A percentile compares a stretch with the other conserved stretches of the same genome.
Conservation (phyloP, 2,797 vertebrate genomes). For the Coilia nasus region DNA sequence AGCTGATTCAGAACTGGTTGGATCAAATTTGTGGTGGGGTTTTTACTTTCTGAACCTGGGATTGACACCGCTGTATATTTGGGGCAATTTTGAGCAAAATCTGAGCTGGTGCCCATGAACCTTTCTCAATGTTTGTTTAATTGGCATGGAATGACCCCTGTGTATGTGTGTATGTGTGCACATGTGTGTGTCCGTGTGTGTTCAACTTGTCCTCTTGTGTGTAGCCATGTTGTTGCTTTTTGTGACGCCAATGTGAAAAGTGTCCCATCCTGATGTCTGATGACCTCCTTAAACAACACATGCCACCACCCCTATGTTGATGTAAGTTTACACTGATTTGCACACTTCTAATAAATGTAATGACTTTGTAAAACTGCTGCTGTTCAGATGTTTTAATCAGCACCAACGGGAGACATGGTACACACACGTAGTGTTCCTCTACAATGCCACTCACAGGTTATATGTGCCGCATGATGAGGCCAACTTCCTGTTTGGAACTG, state of each 20-base stretch:
- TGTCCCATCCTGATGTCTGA: conserved; percentile 38
- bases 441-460: neutral
- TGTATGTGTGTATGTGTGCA: conserved; percentile 4
- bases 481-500: neutral
- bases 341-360: conserved; percentile 65
- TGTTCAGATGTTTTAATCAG: neutral
- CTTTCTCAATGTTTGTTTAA: neutral
- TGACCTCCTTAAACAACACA: conserved; percentile 22
- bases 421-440: too few relatives aligned
- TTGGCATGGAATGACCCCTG: too few relatives aligned
- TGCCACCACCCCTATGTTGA: conserved; percentile 33
- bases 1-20: too few relatives aligned
- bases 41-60: too few relatives aligned
- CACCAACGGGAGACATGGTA: neutral
- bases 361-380: conserved; percentile 43
- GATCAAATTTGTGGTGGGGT: too few relatives aligned
- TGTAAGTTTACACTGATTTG: conserved; percentile 57
- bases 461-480: neutral
- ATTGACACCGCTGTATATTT: too few relatives aligned
- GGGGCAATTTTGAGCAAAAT: too few relatives aligned
- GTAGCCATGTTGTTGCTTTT: neutral
- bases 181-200: conserved; percentile 24
- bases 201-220: conserved; percentile 27
- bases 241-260: conserved; percentile 34
- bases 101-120: too few relatives aligned